Evolutionary conservation across 37 sponge, comb jelly and placozoan species (phyloP).

Genomic region (Halisarca cf. caerulea): DNA sequence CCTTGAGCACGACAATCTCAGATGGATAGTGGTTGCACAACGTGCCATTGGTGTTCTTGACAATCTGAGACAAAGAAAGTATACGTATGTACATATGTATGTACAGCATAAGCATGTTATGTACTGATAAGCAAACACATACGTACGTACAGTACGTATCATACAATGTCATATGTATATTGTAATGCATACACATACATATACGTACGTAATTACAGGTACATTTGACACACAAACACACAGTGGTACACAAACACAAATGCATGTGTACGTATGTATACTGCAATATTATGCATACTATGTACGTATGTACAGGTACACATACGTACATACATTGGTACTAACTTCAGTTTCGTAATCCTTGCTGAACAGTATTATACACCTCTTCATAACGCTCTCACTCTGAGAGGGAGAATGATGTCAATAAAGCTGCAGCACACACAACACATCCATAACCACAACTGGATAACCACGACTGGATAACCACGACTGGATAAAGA

Average conservation of each 20-base stretch:
- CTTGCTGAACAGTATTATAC: constrained; percentile 60
- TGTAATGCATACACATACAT: background rate
- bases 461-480: too few species aligned
- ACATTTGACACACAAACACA: too few species aligned
- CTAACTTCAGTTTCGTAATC: constrained; percentile 68
- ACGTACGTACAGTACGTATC: background rate
- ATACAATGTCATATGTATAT: background rate
- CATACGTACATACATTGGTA: background rate
- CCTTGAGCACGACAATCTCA: constrained; percentile 49
- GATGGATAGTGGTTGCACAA: constrained; percentile 86
- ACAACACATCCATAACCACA: too few species aligned
- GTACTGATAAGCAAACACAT: background rate
- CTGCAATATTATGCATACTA: background rate
- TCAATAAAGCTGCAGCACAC: background rate
- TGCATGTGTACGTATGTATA: background rate
- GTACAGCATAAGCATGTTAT: background rate
- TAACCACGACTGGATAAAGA: too few species aligned
- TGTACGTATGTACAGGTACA: background rate
- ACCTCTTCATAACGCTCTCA: constrained; percentile 67
- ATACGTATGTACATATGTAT: background rate
- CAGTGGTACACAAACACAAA: background rate
- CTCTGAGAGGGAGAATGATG: constrained; percentile 20
- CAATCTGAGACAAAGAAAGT: constrained; percentile 23
- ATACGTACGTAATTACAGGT: too few species aligned
- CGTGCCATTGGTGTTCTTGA: constrained; percentile 70